These are phyloP conservation scores for Baryphthengus martii DNA, from an alignment of 2,113 vertebrate genomes.

Conservation along the genomic window DNA sequence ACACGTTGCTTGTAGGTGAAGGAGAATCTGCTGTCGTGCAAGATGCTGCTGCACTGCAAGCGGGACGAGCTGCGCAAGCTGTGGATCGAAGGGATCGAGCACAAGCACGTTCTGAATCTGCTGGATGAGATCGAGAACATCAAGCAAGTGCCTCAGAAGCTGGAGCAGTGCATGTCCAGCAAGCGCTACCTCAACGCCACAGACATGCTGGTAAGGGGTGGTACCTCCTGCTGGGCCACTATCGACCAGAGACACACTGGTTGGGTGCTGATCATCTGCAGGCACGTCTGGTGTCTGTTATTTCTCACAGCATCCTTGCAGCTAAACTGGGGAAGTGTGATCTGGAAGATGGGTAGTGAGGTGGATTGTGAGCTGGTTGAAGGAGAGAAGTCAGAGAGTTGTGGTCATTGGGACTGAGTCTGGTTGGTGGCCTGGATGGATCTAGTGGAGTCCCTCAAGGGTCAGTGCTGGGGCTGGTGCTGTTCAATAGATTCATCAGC, in stretches of 20 bases:
- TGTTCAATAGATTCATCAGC: no score
- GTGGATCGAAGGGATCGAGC: slow-evolving; percentile 98
- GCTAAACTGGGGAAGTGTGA: no score
- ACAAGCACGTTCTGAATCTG: slow-evolving; percentile 95
- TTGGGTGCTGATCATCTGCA: not conserved
- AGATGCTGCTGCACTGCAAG: slow-evolving; percentile 98
- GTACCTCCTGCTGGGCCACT: not conserved
- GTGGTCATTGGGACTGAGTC: no score
- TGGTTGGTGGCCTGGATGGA: no score
- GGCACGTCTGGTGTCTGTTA: not conserved
- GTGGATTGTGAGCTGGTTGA: no score
- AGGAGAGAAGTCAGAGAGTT: no score
- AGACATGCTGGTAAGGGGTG: slow-evolving; percentile 90
- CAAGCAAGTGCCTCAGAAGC: slow-evolving; percentile 94
- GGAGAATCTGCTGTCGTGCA: slow-evolving; percentile 96
- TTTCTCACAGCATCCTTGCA: no score
- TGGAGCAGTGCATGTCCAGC: slow-evolving; percentile 93
- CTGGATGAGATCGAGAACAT: slow-evolving; percentile 98
- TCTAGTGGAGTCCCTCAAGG: no score
- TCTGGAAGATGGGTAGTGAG: no score
- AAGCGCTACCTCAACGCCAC: slow-evolving; percentile 96
- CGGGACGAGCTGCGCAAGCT: slow-evolving; percentile 94
- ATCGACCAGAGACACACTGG: not conserved
- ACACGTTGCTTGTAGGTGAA: slow-evolving; percentile 81
- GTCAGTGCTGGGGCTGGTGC: no score